A percentile compares a stretch with the other conserved stretches of the same genome.
phyloP scores from a whole-genome alignment of 2,888 invertebrate genomes.

The Odontocolon sp. region DNA sequence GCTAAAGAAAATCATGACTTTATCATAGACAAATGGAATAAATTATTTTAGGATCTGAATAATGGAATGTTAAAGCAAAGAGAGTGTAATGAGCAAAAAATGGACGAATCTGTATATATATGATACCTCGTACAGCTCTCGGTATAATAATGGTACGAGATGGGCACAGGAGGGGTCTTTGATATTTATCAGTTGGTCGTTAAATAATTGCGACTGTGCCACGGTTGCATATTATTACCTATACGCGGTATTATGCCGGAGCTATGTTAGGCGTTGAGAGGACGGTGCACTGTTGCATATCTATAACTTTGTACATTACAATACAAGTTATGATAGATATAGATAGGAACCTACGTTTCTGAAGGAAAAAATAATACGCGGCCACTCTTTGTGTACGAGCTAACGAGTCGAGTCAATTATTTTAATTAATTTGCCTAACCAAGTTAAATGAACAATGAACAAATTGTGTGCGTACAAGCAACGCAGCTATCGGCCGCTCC shows the following conservation, averaged over 20 bases:
- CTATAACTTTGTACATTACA: conserved; percentile 1
- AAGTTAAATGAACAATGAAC: conserved; percentile 72
- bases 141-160: conserved; percentile 46
- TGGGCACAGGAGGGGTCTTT: conserved; percentile 28
- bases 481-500: conserved; percentile 40
- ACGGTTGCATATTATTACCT: conserved; percentile 47
- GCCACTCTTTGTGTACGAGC: conserved; percentile 51
- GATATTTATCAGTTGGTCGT: conserved; percentile 50
- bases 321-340: neutral
- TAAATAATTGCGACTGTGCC: conserved; percentile 53
- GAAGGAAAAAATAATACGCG: conserved; percentile 5
- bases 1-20: too few species aligned
- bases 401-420: conserved; percentile 79
- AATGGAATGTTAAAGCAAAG: too few species aligned
- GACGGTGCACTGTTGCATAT: neutral
- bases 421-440: conserved; percentile 78
- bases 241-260: neutral
- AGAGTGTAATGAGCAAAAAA: too few species aligned
- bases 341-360: neutral
- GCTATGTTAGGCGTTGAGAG: too few species aligned
- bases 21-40: too few species aligned
- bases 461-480: conserved; percentile 51
- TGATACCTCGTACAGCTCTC: too few species aligned
- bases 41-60: too few species aligned
- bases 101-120: too few species aligned